Percentiles rank a stretch among this genome's conserved stretches.
Evolutionary conservation across 2,113 vertebrate genomes (phyloP).

Genomic region (Salvelinus fontinalis): DNA sequence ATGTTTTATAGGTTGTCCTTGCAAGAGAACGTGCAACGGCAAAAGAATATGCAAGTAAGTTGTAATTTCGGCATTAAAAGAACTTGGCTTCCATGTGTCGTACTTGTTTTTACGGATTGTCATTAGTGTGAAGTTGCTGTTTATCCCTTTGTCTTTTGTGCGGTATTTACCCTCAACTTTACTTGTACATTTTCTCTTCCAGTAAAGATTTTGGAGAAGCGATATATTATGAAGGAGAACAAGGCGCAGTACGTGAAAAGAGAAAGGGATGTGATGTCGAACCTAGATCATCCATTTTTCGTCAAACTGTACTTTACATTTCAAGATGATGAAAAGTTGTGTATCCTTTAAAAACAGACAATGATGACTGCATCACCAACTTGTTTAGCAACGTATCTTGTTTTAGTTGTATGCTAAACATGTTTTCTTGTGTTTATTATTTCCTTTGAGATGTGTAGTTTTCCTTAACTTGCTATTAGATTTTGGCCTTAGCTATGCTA

Average conservation of each 20-base stretch:
- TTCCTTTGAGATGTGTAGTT: conserved; percentile 52
- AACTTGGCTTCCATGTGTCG: neutral
- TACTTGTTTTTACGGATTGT: neutral
- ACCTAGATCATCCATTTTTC: conserved; percentile 96
- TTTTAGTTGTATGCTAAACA: neutral
- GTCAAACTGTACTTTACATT: conserved; percentile 99
- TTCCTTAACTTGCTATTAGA: conserved; percentile 70
- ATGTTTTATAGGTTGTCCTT: conserved; percentile 85
- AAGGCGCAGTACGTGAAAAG: conserved; percentile 96
- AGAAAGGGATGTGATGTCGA: conserved; percentile 97
- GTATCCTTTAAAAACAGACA: conserved; percentile 83
- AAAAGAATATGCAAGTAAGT: conserved; percentile 98
- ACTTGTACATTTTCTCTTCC: conserved; percentile 37
- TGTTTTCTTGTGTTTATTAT: neutral
- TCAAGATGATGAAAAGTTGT: conserved; percentile 98
- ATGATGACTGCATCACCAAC: neutral
- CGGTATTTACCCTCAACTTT: neutral
- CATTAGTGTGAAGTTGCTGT: neutral
- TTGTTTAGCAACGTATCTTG: neutral
- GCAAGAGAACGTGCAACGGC: conserved; percentile 90
- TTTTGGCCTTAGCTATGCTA: conserved; percentile 99
- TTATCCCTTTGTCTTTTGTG: neutral
- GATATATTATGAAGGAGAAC: conserved; percentile 98
- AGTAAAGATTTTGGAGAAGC: conserved; percentile 99
- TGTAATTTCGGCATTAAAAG: neutral